phyloP scores from a whole-genome alignment of 2,888 invertebrate genomes.

The Laspeyria flexula region DNA sequence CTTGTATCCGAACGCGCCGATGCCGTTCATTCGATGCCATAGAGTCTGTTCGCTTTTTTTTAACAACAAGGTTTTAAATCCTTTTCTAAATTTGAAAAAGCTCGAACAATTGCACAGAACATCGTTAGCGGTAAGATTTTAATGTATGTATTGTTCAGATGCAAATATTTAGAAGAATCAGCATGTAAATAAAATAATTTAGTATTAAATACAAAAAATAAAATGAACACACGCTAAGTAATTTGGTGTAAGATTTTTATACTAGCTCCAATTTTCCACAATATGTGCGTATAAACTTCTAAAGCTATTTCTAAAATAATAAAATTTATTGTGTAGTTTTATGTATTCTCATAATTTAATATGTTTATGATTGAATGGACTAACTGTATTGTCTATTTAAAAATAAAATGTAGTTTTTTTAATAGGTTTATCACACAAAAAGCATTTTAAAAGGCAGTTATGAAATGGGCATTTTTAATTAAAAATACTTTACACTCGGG shows the following conservation, averaged over 20 bases:
- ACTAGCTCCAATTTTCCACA: slow-evolving; percentile 41
- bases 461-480: background rate
- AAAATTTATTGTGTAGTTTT: slow-evolving; percentile 19
- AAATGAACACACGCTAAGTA: slow-evolving; percentile 53
- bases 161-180: slow-evolving; percentile 85
- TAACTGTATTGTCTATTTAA: too few relatives aligned
- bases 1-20: slow-evolving; percentile 46
- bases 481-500: background rate
- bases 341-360: slow-evolving; percentile 31
- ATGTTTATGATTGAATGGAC: slow-evolving; percentile 38
- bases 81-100: slow-evolving; percentile 45
- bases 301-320: slow-evolving; percentile 23
- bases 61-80: slow-evolving; percentile 29
- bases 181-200: slow-evolving; percentile 80
- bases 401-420: slow-evolving; percentile 32
- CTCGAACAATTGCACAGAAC: slow-evolving; percentile 79
- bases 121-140: slow-evolving; percentile 79
- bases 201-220: slow-evolving; percentile 60
- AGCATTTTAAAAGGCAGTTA: slow-evolving; percentile 30
- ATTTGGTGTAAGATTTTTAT: slow-evolving; percentile 71
- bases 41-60: slow-evolving; percentile 42
- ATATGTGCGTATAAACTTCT: slow-evolving; percentile 18
- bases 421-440: slow-evolving; percentile 30
- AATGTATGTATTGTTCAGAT: slow-evolving; percentile 85
- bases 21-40: slow-evolving; percentile 55